Percentiles rank a stretch among this genome's conserved stretches.
phyloP scores from a whole-genome alignment of 2,888 invertebrate species.

The Drosophila pegasa region DNA sequence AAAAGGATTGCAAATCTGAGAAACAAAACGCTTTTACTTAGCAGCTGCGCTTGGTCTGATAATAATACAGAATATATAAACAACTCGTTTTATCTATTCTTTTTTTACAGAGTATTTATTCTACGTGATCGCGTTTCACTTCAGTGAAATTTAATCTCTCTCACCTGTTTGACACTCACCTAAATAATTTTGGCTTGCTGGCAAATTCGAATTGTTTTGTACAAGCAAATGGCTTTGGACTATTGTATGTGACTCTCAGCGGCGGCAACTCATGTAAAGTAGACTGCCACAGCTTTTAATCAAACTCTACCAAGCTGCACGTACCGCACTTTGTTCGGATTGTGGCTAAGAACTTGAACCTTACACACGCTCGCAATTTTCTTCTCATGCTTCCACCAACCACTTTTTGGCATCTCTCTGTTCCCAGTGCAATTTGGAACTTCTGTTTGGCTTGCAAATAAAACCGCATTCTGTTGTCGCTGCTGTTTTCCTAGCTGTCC shows the following conservation, averaged over 20 bases:
- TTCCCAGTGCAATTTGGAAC: conserved; percentile 7
- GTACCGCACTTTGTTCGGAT: conserved; percentile 18
- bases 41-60: neutral
- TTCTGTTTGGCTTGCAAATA: conserved; percentile 27
- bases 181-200: neutral
- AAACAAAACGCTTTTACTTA: neutral
- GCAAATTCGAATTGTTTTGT: neutral
- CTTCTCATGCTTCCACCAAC: conserved; percentile 2
- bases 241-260: conserved; percentile 3
- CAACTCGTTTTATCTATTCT: too few species aligned
- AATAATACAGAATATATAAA: too few species aligned
- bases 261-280: neutral
- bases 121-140: too few species aligned
- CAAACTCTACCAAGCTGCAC: conserved; percentile 23
- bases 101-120: too few species aligned
- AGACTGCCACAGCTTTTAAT: conserved; percentile 38
- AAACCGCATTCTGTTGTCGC: conserved; percentile 27
- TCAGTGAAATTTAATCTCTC: neutral
- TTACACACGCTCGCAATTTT: conserved; percentile 33
- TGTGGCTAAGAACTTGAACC: conserved; percentile 29
- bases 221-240: neutral
- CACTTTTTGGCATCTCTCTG: neutral
- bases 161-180: neutral
- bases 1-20: conserved; percentile 2
- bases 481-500: neutral